phyloP scores from a whole-genome alignment of 2,888 invertebrate genomes.

The Diabrotica balteata region DNA sequence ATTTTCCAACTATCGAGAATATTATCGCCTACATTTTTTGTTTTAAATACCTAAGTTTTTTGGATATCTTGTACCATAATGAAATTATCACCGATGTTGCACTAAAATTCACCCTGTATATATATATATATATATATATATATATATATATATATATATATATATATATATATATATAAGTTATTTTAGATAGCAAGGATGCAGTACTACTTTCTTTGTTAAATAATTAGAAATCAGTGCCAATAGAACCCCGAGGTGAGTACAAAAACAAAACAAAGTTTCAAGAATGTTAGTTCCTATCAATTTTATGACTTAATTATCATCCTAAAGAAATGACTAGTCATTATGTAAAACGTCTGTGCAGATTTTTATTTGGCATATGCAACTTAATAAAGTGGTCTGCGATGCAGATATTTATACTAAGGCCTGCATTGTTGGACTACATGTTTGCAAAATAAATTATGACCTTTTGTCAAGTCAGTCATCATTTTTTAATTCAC shows the following conservation, averaged over 20 bases:
- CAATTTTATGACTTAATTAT: slow-evolving; percentile 23
- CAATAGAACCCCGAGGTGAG: not conserved
- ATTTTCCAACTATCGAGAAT: no score
- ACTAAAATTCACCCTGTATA: no score
- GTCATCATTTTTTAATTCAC: slow-evolving; percentile 14
- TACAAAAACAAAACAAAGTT: slow-evolving; percentile 7
- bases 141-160: no score
- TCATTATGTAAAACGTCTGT: slow-evolving; percentile 22
- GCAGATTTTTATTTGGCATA: slow-evolving; percentile 18
- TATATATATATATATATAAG: no score
- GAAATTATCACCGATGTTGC: no score
- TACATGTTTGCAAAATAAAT: slow-evolving; percentile 39
- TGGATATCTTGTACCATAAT: no score
- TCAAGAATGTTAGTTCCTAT: slow-evolving; percentile 14
- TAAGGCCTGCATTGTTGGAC: slow-evolving; percentile 45
- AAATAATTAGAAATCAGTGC: no score
- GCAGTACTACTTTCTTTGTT: no score
- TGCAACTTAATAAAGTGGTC: slow-evolving; percentile 46
- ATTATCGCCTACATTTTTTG: no score
- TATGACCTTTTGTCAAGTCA: slow-evolving; percentile 36
- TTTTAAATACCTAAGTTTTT: no score
- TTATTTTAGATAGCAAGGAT: not conserved
- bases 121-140: no score
- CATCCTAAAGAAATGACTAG: slow-evolving; percentile 16
- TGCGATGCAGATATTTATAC: slow-evolving; percentile 49